Base-by-base conservation (phyloP, 2,888 invertebrate species). In the Caprella mutica region DNA sequence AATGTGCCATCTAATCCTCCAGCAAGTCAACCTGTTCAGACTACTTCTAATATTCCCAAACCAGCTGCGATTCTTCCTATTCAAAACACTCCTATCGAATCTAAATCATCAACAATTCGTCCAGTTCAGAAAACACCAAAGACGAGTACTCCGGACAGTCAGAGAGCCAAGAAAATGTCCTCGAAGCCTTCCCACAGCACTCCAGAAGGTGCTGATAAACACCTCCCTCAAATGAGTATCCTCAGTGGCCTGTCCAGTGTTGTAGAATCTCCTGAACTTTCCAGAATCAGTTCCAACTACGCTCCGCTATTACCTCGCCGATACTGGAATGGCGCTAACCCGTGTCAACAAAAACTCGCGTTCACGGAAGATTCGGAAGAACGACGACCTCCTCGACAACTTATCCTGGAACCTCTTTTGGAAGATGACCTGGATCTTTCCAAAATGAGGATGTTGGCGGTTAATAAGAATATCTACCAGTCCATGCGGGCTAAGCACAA, bases 221-320 rank as follows among this genome's bases (percentile, higher is more conserved):
- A 60, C 35, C 26, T 64, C 9, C 63, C 59, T 9, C 64, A 64
- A 23, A 55, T 64, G 9, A 64, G 64, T 39, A 58, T 60, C n/a
- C 55, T 60, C 14, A 64, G 64, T 48, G 55, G 57, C 5, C 52
- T 64, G 48, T 64, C 64, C 3, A 58, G 60, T 54, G 64, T 64
- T 21, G 61, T 61, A 6, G 38, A 46, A n/a, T 64, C 64, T 14
- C 64, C 64, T 21, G 64, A 64, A 24, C n/a, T 48, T 2, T 48
- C 48, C 3, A 27, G 29, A 26, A 48, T 48, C 6, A 48, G 30
- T 29, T 48, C 48, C 8, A 14, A 1, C 9, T 48, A 48, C 30
- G 48, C 30, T 6, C 48, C 27, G 5, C n/a, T n/a, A n/a, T n/a
- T n/a, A n/a, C n/a, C n/a, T n/a, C n/a, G n/a, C n/a, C n/a, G n/a